phyloP scores from a whole-genome alignment of 2,888 invertebrate genomes.

The Drosophila nr. medialis region DNA sequence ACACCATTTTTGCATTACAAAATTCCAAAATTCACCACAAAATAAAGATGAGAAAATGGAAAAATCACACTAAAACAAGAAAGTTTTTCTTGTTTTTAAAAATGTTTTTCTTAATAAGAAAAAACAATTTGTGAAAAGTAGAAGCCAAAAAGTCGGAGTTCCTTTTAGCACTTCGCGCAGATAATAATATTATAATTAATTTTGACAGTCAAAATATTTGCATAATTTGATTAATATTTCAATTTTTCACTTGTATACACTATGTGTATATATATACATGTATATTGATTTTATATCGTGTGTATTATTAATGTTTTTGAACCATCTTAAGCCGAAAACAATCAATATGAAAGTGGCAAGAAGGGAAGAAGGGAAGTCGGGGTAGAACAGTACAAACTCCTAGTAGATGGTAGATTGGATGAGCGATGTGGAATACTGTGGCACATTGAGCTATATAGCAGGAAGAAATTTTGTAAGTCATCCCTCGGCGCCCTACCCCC shows the following conservation, averaged over 20 bases:
- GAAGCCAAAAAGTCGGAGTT: too few relatives aligned
- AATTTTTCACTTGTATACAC: neutral
- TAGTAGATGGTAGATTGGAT: neutral
- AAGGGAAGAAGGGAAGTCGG: neutral
- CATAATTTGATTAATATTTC: neutral
- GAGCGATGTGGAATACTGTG: neutral
- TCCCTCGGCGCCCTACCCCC: constrained; percentile 29
- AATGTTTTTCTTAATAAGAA: too few relatives aligned
- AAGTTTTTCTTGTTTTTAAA: neutral
- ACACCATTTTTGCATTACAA: neutral
- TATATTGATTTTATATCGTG: neutral
- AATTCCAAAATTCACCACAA: neutral
- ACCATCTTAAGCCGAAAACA: neutral
- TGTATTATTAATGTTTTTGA: neutral
- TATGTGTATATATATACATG: neutral
- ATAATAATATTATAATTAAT: neutral
- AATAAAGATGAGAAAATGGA: neutral
- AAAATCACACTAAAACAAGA: too few relatives aligned
- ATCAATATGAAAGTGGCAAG: neutral
- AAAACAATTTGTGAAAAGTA: neutral
- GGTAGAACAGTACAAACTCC: neutral
- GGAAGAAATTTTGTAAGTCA: constrained; percentile 20
- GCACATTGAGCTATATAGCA: neutral
- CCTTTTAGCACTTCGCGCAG: too few relatives aligned
- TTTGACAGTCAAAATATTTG: neutral